phyloP scores from a whole-genome alignment of 37 sponge, comb jelly and placozoan genomes.

The Oopsacas minuta region DNA sequence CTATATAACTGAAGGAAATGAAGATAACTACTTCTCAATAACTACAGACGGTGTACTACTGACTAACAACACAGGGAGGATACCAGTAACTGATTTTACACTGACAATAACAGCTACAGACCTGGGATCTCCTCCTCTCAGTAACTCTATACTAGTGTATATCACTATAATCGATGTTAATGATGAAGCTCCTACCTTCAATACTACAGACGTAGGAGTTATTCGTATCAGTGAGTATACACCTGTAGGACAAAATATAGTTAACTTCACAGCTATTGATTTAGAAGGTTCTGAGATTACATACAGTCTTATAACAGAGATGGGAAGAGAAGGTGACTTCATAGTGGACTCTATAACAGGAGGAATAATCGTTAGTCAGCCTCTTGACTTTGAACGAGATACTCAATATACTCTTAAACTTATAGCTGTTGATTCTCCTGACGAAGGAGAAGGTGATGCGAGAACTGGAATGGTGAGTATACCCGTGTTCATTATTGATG shows the following conservation, averaged over 20 bases:
- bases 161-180: conserved; percentile 52
- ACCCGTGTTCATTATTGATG: conserved; percentile 25
- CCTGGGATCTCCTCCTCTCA: conserved; percentile 28
- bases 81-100: neutral
- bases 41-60: neutral
- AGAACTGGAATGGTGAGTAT: neutral
- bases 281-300: neutral
- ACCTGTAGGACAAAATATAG: neutral
- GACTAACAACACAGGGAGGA: conserved; percentile 11
- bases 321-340: neutral
- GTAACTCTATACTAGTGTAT: conserved; percentile 31
- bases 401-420: neutral
- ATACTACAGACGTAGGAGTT: neutral
- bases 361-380: neutral
- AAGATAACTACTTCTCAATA: neutral
- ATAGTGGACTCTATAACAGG: neutral
- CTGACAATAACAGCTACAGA: conserved; percentile 52
- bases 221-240: neutral
- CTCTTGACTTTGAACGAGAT: neutral
- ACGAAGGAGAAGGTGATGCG: neutral
- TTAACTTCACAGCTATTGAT: neutral
- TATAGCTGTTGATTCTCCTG: neutral
- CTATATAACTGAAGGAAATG: conserved; percentile 18
- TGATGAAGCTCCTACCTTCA: conserved; percentile 39
- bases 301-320: neutral